Evolutionary conservation across 2,797 vertebrate species (phyloP).

Genomic region (Squalus acanthias): DNA sequence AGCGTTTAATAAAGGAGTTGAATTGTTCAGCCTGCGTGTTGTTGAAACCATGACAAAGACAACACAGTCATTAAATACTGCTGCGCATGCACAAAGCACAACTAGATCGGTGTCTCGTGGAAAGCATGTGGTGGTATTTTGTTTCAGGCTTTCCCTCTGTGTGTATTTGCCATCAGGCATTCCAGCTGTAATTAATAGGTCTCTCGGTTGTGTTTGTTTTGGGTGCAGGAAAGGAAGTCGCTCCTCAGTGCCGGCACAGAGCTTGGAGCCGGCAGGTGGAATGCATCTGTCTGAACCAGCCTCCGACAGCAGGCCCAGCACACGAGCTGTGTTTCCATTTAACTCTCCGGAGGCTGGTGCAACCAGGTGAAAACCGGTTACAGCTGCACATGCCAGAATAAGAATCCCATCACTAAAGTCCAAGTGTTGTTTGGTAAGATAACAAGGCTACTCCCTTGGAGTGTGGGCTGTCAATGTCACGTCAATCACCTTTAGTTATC

Average conservation of each 20-base stretch:
- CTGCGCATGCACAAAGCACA: neutral
- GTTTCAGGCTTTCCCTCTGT: neutral
- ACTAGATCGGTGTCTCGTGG: neutral
- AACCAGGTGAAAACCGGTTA: neutral
- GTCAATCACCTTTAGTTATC: neutral
- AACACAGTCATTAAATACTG: neutral
- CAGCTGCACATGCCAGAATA: neutral
- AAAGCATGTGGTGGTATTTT: neutral
- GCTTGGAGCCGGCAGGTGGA: neutral
- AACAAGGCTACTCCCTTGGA: neutral
- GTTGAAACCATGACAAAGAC: neutral
- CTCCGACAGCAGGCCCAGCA: neutral
- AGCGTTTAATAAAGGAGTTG: neutral
- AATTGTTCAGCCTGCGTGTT: neutral
- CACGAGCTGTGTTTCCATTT: neutral
- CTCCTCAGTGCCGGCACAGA: neutral
- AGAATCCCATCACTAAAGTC: neutral
- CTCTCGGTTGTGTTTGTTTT: constrained; percentile 5
- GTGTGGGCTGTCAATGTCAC: neutral
- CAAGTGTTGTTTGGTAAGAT: neutral
- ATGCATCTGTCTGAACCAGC: neutral
- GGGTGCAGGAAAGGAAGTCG: neutral
- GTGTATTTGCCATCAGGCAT: neutral
- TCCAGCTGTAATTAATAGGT: neutral
- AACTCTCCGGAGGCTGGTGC: neutral